Base-by-base conservation (phyloP, 1,140 invertebrate species). In the Ditylenchus dipsaci region DNA sequence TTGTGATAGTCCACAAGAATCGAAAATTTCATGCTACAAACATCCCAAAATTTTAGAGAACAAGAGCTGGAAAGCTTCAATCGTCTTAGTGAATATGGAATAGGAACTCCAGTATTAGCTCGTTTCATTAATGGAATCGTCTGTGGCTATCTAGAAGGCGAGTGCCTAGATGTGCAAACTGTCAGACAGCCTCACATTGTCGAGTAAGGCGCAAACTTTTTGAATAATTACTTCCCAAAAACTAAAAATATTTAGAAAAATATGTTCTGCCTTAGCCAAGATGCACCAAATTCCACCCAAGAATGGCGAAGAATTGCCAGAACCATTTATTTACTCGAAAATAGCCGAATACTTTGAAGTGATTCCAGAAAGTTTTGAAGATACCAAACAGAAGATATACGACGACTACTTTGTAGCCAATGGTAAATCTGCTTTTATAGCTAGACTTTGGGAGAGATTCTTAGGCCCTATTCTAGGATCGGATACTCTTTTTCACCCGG, bases 111-210 rank as follows among this genome's bases (percentile, higher is more conserved):
- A 62, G 85, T 97, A 43, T 93, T 92, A 86, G 92, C 91, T 49
- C 89, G 89, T 29, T 97, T 97, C 85, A 87, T 89, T 69, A 98
- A 98, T 87, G 95, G 95, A 26, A 86, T 97, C 69, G 90, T 89
- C 21, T 98, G 97, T 84, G 89, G 93, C 84, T 98, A 89, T 85
- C 88, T 92, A 71, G 88, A 89, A 74, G 95, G 95, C 42, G 86
- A 87, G 65, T 90, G 90, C 21, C 82, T 96, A 13, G 89, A 88
- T 72, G 84, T 86, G 23, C 86, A 89, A 42, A 88, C 87, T 71
- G 89, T 94, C 3, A 84, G 88, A 68, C 85, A 90, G 58, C 85
- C 87, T 27, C 84, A 88, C 76, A 87, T 95, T 56, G 64, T 72
- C 38, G 43, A 72, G 81, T 83, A 65, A 69, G 81, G 68, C 21